Evolutionary conservation across 2,888 invertebrate genomes (phyloP).

Genomic region (Zaprionus obscuricornis): DNA sequence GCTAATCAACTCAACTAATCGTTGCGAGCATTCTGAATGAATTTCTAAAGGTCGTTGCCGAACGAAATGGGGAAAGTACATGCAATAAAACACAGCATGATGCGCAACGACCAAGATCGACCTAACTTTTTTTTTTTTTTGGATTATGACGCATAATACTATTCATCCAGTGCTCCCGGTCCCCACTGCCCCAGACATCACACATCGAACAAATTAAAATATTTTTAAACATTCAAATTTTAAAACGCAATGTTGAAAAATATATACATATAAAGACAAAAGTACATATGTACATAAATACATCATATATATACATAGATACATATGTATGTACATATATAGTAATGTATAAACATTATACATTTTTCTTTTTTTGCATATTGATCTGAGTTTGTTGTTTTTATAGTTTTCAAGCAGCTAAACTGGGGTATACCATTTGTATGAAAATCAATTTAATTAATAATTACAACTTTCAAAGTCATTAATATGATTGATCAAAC

Average conservation of each 20-base stretch:
- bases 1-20: too few species aligned
- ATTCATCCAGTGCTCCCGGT: background rate
- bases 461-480: too few species aligned
- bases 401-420: background rate
- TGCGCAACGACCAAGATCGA: too few species aligned
- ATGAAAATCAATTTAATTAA: too few species aligned
- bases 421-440: background rate
- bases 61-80: constrained; percentile 36
- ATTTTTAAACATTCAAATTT: constrained; percentile 44
- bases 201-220: constrained; percentile 19
- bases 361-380: constrained; percentile 53
- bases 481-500: too few species aligned
- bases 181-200: too few species aligned
- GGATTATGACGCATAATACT: constrained; percentile 15
- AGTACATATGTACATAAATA: background rate
- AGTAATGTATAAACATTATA: constrained; percentile 23
- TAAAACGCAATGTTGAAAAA: background rate
- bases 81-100: too few species aligned
- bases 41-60: background rate
- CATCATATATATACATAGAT: background rate
- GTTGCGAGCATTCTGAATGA: constrained; percentile 5
- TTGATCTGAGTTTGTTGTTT: constrained; percentile 22
- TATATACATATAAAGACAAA: constrained; percentile 27
- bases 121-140: too few species aligned
- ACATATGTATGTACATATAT: background rate